Evolutionary conservation across 2,113 vertebrate genomes (phyloP).

Genomic region (Eulacestoma nigropectus): DNA sequence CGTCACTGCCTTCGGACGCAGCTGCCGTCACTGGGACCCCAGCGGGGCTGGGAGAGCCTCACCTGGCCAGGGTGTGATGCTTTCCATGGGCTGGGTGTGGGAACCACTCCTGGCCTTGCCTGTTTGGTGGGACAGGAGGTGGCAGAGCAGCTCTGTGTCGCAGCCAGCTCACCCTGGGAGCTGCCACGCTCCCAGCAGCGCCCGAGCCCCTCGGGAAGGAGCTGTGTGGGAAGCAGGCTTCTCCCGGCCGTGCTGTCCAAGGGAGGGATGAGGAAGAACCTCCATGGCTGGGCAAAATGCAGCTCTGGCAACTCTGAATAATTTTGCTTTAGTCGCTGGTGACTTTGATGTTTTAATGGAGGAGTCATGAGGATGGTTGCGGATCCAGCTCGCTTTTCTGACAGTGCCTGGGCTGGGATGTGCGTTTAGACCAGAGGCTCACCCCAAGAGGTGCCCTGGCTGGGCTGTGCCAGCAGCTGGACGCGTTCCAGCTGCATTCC

Average conservation of each 20-base stretch:
- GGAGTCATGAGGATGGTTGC: background rate
- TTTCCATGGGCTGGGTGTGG: background rate
- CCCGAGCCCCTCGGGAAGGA: accelerated
- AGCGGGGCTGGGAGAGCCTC: background rate
- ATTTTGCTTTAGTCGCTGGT: background rate
- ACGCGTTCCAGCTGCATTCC: background rate
- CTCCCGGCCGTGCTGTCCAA: accelerated
- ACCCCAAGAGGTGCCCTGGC: background rate
- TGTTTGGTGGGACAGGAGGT: background rate
- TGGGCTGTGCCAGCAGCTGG: accelerated
- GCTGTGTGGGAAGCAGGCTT: background rate
- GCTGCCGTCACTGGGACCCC: accelerated
- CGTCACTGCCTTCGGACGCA: background rate
- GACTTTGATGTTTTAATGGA: background rate
- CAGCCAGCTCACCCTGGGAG: background rate
- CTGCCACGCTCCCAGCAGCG: background rate
- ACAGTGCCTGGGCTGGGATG: background rate
- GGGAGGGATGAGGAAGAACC: background rate
- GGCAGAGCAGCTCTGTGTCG: accelerated
- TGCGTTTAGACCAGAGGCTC: accelerated
- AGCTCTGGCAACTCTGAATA: accelerated
- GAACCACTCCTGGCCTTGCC: background rate
- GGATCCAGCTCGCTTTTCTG: background rate
- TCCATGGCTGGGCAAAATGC: background rate
- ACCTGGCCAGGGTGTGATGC: accelerated